phyloP scores from a whole-genome alignment of 2,797 vertebrate genomes.

The Bryconaethiops microstoma region DNA sequence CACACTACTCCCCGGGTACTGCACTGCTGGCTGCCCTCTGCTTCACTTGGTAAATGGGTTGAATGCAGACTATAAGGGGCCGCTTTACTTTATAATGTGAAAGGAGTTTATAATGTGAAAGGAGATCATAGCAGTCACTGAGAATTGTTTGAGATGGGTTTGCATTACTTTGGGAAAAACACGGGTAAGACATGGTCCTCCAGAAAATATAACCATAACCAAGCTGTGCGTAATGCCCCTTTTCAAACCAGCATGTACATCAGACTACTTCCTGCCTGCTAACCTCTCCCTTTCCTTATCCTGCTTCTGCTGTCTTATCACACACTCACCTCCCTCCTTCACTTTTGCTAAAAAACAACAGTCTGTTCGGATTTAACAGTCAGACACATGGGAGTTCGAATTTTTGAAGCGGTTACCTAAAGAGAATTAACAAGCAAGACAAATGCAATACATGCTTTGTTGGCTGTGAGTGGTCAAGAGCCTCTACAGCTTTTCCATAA shows the following conservation, averaged over 20 bases:
- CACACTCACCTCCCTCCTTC: conserved; percentile 29
- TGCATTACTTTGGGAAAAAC: conserved; percentile 58
- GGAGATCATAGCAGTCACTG: conserved; percentile 55
- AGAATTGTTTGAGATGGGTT: conserved; percentile 55
- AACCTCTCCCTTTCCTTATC: conserved; percentile 61
- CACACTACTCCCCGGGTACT: no score
- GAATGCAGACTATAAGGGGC: no score
- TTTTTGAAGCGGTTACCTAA: conserved; percentile 18
- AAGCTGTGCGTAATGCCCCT: conserved; percentile 56
- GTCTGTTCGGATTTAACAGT: conserved; percentile 22
- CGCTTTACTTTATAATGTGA: no score
- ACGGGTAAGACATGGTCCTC: conserved; percentile 62
- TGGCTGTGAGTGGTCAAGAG: background rate
- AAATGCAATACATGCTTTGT: conserved; percentile 13
- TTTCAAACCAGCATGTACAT: conserved; percentile 53
- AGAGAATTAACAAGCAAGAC: conserved; percentile 14
- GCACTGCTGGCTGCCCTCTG: no score
- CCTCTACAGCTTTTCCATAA: background rate
- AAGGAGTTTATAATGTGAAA: background rate
- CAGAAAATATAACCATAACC: conserved; percentile 56
- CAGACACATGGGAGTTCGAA: conserved; percentile 9
- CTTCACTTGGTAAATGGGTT: no score
- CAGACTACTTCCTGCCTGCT: conserved; percentile 59
- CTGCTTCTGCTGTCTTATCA: conserved; percentile 53
- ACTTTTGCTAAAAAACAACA: conserved; percentile 35